Evolutionary conservation across 2,888 invertebrate genomes (phyloP), one percentile per base, ranked within the genome.

Genomic region (Gibbula magus): DNA sequence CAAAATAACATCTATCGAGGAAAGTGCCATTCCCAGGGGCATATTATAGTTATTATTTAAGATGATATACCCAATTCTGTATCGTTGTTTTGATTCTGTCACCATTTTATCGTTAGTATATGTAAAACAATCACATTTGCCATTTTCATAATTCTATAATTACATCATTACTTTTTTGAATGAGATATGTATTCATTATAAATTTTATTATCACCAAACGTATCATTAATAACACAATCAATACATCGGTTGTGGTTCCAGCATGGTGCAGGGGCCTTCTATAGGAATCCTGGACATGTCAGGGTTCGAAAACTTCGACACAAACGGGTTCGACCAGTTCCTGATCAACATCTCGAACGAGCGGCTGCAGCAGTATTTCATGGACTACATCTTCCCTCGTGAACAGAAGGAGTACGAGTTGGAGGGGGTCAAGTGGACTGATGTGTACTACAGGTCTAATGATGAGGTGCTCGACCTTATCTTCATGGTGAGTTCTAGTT

Each of bases 351-450:
- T 85, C n/a, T 86, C 87, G 8, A 89, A 89, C 67, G 89, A 89
- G 78, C 86, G 86, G 29, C 80, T 89, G 8, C 91, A 91, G 81
- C 87, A 88, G 78, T 88, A 87, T 80, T 90, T 91, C 75, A 89
- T 90, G 87, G 88, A 89, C 29, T 88, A 89, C 82, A 86, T 90
- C 25, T 91, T 90, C 75, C 86, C 87, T 2, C 82, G 87, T 32
- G 90, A 90, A 75, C 86, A 85, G 78, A 78, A 83, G 29, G 87
- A 89, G 61, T 89, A 89, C 77, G 85, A 86, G 61, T 22, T 81
- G 32, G 89, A 89, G 75, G 90, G 90, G 0, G 86, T 91, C 20
- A 79, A 85, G 29, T 89, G 89, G 89, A 81, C 53, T 10, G 84
- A 87, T 20, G 86, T 90, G 3, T 76, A 84, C 3, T 89, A 89